Evolutionary conservation across 2,888 invertebrate genomes (phyloP).

Genomic region (Dasysyrphus tricinctus): DNA sequence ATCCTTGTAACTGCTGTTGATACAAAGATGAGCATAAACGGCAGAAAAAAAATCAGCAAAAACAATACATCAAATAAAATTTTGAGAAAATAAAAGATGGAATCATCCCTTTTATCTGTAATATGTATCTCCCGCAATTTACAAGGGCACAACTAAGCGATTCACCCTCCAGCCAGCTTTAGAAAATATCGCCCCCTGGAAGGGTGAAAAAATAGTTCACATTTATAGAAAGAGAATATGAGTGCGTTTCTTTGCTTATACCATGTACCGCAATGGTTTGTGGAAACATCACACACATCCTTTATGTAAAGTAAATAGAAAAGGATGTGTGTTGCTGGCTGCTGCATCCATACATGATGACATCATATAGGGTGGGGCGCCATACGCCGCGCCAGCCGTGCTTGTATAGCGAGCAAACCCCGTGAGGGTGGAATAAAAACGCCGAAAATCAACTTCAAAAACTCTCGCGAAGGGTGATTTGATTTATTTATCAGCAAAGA

Average conservation of each 20-base stretch:
- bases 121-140: conserved; percentile 34
- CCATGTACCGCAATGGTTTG: conserved; percentile 60
- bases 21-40: conserved; percentile 15
- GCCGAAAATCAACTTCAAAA: conserved; percentile 40
- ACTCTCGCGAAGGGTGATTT: conserved; percentile 65
- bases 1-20: conserved; percentile 61
- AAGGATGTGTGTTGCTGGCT: conserved; percentile 20
- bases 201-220: conserved; percentile 53
- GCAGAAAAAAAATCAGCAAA: conserved; percentile 16
- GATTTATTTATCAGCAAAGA: conserved; percentile 69
- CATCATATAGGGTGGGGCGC: conserved; percentile 53
- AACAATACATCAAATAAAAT: conserved; percentile 53
- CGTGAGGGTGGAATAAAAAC: conserved; percentile 64
- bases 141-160: conserved; percentile 33
- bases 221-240: neutral
- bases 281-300: conserved; percentile 66
- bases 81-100: conserved; percentile 46
- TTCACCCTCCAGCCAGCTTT: conserved; percentile 44
- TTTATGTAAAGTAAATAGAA: conserved; percentile 64
- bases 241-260: conserved; percentile 2
- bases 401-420: neutral
- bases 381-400: neutral
- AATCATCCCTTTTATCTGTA: conserved; percentile 67
- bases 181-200: conserved; percentile 27
- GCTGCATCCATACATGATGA: conserved; percentile 47